Conservation (phyloP, 92 coral and sea anemone species). For the Bergia puertoricense region DNA sequence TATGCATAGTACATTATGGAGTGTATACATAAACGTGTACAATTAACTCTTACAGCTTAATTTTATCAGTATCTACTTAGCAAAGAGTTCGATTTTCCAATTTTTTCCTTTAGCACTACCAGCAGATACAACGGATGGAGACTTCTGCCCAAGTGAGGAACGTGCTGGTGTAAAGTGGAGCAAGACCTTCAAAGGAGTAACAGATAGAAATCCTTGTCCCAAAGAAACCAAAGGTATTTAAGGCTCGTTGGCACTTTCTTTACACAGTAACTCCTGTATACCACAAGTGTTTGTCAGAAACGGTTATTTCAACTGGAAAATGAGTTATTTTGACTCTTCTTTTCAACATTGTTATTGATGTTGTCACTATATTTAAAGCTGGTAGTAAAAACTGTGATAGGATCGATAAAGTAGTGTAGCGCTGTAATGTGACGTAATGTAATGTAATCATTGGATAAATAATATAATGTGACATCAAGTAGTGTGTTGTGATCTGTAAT, state of each 20-base stretch:
- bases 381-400: neutral
- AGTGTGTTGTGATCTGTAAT: too few relatives aligned
- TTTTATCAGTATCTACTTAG: too few relatives aligned
- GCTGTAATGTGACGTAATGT: neutral
- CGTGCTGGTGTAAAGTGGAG: slow-evolving; percentile 62
- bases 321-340: neutral
- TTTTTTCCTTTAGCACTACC: slow-evolving; percentile 34
- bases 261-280: neutral
- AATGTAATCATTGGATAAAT: too few relatives aligned
- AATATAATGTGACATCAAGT: too few relatives aligned
- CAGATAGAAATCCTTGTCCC: slow-evolving; percentile 60
- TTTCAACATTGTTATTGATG: neutral
- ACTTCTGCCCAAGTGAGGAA: slow-evolving; percentile 64
- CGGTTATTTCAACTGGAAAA: neutral
- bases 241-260: neutral
- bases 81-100: neutral
- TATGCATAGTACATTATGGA: too few relatives aligned
- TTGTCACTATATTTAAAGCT: neutral
- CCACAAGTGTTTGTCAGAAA: neutral
- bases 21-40: too few relatives aligned
- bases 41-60: too few relatives aligned
- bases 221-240: slow-evolving; percentile 50
- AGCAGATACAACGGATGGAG: slow-evolving; percentile 35
- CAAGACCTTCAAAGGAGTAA: slow-evolving; percentile 58
- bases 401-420: neutral